Base-by-base conservation (phyloP, 2,113 vertebrate genomes). In the Otis tarda region DNA sequence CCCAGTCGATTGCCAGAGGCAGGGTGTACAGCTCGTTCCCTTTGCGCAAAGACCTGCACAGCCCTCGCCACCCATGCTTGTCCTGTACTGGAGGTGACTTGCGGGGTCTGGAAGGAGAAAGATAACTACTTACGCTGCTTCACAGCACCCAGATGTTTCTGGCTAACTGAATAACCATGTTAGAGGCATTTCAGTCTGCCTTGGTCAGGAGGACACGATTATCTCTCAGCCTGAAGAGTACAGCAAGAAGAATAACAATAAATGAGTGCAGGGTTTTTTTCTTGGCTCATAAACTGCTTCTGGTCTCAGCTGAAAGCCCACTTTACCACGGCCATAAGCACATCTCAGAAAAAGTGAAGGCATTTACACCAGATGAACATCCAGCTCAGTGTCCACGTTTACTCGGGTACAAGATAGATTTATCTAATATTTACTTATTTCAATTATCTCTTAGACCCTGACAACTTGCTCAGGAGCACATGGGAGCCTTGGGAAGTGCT, bases 1-100 rank as follows among this genome's bases (percentile, higher is more conserved):
- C 57, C 71, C 1, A 0, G 50, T 8, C 0, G 0, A 25, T 2
- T 27, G 56, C 24, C 35, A 23, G 24, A 39, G 3, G 0, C 43
- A 30, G 18, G 45, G 50, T 73, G 12, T n/a, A 11, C 1, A 4
- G 69, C 18, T 70, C 8, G 0, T 74, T 50, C 22, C 80, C 49
- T 80, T 57, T 25, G 43, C 52, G 12, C 3, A 1, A 59, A 30
- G 77, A 6, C 18, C 13, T 4, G 1, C 13, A 28, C 15, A 55
- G 47, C 52, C 57, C 70, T 67, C 50, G 37, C 31, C 25, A 67
- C 1, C 21, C 55, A 5, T 4, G 0, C 17, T 79, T 3, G 2
- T 16, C 39, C 73, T 77, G 28, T 28, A 7, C 52, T 70, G 55
- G 52, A 56, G 9, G 23, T 49, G 22, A 14, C 39, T 14, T 47